A percentile compares a stretch with the other conserved stretches of the same genome.
Conservation (phyloP, 2,797 vertebrate genomes). For the Diplodus sargus region DNA sequence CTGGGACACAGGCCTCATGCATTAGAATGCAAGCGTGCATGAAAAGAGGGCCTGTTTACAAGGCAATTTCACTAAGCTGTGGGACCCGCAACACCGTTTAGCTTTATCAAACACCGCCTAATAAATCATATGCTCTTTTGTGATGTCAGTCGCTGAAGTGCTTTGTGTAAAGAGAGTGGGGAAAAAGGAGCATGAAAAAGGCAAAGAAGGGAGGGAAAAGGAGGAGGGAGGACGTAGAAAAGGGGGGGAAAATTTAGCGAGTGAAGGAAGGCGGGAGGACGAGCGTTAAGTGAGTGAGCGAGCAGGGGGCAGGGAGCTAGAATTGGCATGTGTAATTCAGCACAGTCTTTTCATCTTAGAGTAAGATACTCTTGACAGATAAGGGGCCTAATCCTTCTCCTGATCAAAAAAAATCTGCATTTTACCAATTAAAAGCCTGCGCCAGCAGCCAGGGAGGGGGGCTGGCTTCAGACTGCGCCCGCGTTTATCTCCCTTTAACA, state of each 20-base stretch:
- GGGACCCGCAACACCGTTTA: constrained; percentile 90
- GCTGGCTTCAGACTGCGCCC: constrained; percentile 85
- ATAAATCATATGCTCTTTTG: constrained; percentile 99
- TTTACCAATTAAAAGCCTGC: constrained; percentile 98
- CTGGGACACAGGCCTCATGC: constrained; percentile 80
- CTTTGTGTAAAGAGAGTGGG: constrained; percentile 84
- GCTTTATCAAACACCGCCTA: constrained; percentile 93
- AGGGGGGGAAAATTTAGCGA: constrained; percentile 47
- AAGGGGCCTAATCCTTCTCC: constrained; percentile 96
- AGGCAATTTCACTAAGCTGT: constrained; percentile 94
- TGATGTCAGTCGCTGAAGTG: constrained; percentile 93
- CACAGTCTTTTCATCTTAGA: constrained; percentile 97
- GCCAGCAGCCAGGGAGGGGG: constrained; percentile 91
- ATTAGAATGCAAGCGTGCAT: constrained; percentile 82
- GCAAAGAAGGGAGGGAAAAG: constrained; percentile 44
- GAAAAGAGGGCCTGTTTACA: constrained; percentile 86
- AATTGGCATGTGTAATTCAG: constrained; percentile 97
- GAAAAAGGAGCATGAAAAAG: constrained; percentile 48
- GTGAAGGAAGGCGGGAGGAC: constrained; percentile 54
- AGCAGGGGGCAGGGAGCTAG: constrained; percentile 75
- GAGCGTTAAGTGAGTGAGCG: constrained; percentile 53
- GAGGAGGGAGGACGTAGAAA: constrained; percentile 42
- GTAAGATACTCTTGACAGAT: constrained; percentile 98
- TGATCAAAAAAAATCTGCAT: constrained; percentile 99
- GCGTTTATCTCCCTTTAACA: constrained; percentile 95